These are phyloP conservation scores for Dipodomys ordii DNA, from an alignment of 2,113 vertebrate species.

Conservation along the genomic window DNA sequence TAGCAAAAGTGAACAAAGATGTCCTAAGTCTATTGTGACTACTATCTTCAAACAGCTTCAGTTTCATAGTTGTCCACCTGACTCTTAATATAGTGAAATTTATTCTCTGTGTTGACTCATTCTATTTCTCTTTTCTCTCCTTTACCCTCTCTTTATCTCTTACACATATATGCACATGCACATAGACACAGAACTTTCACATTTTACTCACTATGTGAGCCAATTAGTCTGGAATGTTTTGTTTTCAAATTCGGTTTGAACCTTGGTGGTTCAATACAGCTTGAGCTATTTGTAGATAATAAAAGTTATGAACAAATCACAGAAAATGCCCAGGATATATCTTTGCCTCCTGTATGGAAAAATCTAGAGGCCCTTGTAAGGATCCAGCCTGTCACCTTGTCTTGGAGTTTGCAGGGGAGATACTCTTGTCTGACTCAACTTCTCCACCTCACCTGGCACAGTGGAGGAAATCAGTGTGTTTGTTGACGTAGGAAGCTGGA, in stretches of 20 bases:
- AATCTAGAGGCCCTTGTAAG: background rate
- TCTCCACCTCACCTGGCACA: background rate
- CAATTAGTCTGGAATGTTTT: background rate
- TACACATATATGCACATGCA: too few relatives aligned
- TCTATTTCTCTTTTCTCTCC: background rate
- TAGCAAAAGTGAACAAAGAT: too few relatives aligned
- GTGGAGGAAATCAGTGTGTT: background rate
- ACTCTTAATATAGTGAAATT: too few relatives aligned
- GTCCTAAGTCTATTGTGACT: too few relatives aligned
- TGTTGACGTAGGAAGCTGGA: conserved; percentile 8
- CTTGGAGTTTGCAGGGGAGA: background rate
- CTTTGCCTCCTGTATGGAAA: background rate
- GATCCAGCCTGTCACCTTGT: background rate
- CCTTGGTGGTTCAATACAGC: too few relatives aligned
- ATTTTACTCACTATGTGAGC: too few relatives aligned
- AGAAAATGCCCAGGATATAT: background rate
- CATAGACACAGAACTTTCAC: too few relatives aligned
- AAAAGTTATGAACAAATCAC: background rate
- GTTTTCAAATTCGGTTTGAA: too few relatives aligned
- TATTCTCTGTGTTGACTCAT: background rate
- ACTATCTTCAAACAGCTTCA: too few relatives aligned
- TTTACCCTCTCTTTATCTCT: too few relatives aligned
- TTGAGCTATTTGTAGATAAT: background rate
- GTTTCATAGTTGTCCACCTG: too few relatives aligned
- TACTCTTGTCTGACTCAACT: background rate